Evolutionary conservation across 1,140 invertebrate genomes (phyloP).

Genomic region (Onthophagus taurus): DNA sequence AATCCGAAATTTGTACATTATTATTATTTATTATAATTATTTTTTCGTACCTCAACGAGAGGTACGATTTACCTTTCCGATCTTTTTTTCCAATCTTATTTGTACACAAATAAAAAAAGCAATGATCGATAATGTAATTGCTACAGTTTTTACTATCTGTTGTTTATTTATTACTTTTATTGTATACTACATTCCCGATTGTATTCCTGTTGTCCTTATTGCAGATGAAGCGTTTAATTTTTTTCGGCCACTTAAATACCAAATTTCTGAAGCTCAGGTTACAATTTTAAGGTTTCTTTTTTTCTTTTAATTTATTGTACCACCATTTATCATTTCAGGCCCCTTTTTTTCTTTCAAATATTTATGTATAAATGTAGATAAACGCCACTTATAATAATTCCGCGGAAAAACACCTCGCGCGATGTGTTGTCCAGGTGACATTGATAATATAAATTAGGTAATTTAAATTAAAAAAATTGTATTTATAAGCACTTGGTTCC

Average conservation of each 20-base stretch:
- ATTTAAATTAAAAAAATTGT: slow-evolving; percentile 29
- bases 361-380: slow-evolving; percentile 38
- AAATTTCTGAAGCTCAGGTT: slow-evolving; percentile 15
- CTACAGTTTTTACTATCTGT: no score
- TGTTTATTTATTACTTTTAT: no score
- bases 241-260: slow-evolving; percentile 13
- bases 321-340: slow-evolving; percentile 12
- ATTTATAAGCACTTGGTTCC: slow-evolving; percentile 39
- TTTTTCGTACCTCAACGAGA: no score
- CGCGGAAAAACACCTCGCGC: slow-evolving; percentile 23
- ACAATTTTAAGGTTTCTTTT: slow-evolving; percentile 8
- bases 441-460: slow-evolving; percentile 27
- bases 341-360: slow-evolving; percentile 8
- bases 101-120: slow-evolving; percentile 18
- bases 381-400: slow-evolving; percentile 25
- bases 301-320: slow-evolving; percentile 11
- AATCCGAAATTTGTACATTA: no score
- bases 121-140: no score
- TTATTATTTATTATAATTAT: no score
- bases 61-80: no score
- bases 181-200: slow-evolving; percentile 12
- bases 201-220: neutral
- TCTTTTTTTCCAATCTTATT: no score
- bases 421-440: slow-evolving; percentile 8
- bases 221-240: neutral